A percentile compares a stretch with the other conserved stretches of the same genome.
Conservation (phyloP, 2,797 vertebrate genomes). For the Darevskia mixta region DNA sequence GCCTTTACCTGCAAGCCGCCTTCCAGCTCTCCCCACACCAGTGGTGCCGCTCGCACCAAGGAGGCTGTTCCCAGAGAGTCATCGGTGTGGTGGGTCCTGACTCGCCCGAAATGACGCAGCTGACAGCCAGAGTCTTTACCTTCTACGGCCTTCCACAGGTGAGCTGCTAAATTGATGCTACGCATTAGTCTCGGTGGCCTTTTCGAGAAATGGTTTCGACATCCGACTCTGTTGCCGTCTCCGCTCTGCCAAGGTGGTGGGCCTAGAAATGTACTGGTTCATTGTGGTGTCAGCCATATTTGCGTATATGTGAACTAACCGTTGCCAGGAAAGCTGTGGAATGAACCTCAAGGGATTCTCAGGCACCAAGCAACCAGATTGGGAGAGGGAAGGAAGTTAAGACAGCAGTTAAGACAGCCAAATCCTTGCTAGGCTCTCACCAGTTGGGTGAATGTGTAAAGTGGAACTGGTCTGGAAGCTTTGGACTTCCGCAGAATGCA, state of each 20-base stretch:
- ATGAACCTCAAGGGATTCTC: background rate
- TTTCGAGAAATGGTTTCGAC: too few relatives aligned
- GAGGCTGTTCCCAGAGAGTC: background rate
- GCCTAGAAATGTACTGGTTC: background rate
- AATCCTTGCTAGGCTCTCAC: too few relatives aligned
- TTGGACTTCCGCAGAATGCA: too few relatives aligned
- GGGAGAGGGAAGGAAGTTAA: too few relatives aligned
- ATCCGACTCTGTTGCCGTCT: too few relatives aligned
- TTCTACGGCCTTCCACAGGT: slow-evolving; percentile 9
- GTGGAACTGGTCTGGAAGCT: too few relatives aligned
- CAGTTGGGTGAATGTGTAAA: too few relatives aligned
- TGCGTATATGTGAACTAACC: background rate
- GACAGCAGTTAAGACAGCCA: too few relatives aligned
- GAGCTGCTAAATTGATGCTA: background rate
- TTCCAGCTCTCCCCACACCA: background rate
- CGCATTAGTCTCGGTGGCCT: too few relatives aligned
- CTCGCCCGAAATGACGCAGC: background rate
- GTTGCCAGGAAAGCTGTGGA: background rate
- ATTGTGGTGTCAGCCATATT: background rate
- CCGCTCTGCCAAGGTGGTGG: background rate
- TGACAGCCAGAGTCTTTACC: background rate
- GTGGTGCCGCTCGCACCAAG: too few relatives aligned
- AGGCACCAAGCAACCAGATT: too few relatives aligned
- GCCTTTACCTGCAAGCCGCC: background rate
- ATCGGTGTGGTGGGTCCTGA: background rate